Base-by-base conservation (phyloP, 2,113 vertebrate genomes). In the Silurus asotus region DNA sequence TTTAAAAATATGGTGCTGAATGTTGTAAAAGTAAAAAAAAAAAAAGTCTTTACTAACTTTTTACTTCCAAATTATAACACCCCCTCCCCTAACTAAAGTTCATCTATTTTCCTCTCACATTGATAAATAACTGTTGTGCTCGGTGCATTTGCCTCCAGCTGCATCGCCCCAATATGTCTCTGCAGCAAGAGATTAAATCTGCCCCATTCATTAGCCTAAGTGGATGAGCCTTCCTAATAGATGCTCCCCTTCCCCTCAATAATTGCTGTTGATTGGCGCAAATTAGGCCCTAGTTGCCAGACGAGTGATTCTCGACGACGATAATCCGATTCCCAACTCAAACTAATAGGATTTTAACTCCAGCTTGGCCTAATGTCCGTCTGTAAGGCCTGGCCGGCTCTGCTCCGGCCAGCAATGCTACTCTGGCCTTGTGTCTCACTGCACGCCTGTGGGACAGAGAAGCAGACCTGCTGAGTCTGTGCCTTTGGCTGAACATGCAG, bases 301-400 rank as follows among this genome's bases (percentile, higher is more conserved):
- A 95, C 95, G 93, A 95, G 95, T 95, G 95, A 96, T 95, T 96
- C 94, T 96, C 95, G 88, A 95, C 94, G 94, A 95, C 92, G 94
- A 95, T 96, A 96, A 96, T 96, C 94, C 83, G 94, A 96, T 96
- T 96, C 92, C 93, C 92, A 94, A 94, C 94, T 96, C 95, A 96
- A 96, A 96, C 95, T 96, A 96, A 96, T 96, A 96, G 95, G 95
- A 96, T 96, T 96, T 95, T 94, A 96, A 96, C 95, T 96, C 94
- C 91, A 93, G 94, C 92, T 94, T 90, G 93, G 94, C 94, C 94
- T 96, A 95, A 95, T 96, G 95, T 95, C 95, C 93, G 94, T 96
- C 95, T 96, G 95, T 92, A 93, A 94, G 93, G 92, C 93, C 93
- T 93, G 94, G 93, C 84, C 93, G 92, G 93, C 94, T 94, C 92